phyloP scores from a whole-genome alignment of 2,113 vertebrate species.

The Caranx melampygus region DNA sequence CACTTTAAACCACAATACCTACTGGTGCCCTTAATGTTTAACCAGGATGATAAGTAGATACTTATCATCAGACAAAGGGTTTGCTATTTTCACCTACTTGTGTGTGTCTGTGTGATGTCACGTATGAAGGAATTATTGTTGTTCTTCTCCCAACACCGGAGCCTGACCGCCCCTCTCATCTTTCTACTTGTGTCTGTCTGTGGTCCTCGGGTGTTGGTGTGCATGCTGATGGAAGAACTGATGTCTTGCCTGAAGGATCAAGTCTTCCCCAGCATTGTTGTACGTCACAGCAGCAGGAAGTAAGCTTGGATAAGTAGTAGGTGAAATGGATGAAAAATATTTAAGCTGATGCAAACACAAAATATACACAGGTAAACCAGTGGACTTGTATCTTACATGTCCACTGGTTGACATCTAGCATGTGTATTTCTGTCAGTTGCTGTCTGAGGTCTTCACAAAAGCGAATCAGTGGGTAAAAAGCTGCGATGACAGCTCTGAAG shows the following conservation, averaged over 20 bases:
- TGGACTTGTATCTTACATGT: background rate
- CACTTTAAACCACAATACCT: background rate
- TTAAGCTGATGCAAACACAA: background rate
- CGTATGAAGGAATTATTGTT: background rate
- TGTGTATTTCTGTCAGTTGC: slow-evolving; percentile 10
- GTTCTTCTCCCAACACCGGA: no score
- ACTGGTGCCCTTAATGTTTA: background rate
- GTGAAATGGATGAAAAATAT: background rate
- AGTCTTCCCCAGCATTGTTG: slow-evolving; percentile 18
- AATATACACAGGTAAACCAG: background rate
- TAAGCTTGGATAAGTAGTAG: slow-evolving; percentile 37
- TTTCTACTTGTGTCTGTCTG: background rate
- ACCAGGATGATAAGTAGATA: no score
- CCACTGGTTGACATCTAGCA: background rate
- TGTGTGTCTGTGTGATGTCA: background rate
- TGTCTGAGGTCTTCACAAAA: slow-evolving; percentile 13
- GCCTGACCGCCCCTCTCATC: no score
- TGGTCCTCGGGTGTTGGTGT: slow-evolving; percentile 10
- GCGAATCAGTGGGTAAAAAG: slow-evolving; percentile 22
- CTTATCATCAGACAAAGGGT: no score
- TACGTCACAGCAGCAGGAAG: background rate
- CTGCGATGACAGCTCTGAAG: slow-evolving; percentile 6
- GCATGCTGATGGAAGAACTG: slow-evolving; percentile 26
- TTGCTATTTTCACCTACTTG: no score
- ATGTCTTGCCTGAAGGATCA: slow-evolving; percentile 18